Percentiles rank a stretch among this genome's conserved stretches.
These are phyloP conservation scores for Myocastor coypus DNA, from an alignment of 2,113 vertebrate genomes.

Conservation along the genomic window DNA sequence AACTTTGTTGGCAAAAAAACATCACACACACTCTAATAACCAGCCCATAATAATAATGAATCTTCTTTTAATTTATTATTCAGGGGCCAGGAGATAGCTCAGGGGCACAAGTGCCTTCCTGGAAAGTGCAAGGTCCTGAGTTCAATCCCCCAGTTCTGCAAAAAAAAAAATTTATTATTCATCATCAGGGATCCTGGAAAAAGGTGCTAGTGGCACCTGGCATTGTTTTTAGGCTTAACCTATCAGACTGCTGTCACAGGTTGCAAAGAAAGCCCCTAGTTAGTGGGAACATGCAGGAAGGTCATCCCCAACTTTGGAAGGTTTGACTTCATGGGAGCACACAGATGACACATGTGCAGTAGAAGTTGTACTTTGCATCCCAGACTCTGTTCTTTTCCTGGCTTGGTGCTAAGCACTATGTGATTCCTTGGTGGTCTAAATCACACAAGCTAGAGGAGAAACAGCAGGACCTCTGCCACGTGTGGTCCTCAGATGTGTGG, in stretches of 20 bases:
- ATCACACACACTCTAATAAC: not conserved
- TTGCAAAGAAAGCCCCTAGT: conserved; percentile 35
- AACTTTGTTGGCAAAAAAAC: conserved; percentile 21
- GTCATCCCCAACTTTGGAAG: not conserved
- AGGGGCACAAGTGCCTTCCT: too few species aligned
- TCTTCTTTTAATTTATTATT: conserved; percentile 41
- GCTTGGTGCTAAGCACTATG: not conserved
- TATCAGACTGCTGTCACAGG: not conserved
- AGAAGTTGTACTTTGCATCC: not conserved
- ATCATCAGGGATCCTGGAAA: not conserved
- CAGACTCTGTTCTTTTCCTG: not conserved
- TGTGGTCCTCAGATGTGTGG: not conserved
- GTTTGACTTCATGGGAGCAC: not conserved
- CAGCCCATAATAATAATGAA: not conserved
- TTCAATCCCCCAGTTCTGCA: too few species aligned
- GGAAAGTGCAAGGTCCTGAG: too few species aligned
- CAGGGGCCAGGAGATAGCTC: too few species aligned
- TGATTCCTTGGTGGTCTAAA: not conserved
- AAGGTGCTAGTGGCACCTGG: not conserved
- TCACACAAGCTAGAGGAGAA: not conserved
- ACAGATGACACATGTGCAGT: not conserved
- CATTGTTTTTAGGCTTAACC: not conserved
- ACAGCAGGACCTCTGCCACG: not conserved
- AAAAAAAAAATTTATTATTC: conserved; percentile 44
- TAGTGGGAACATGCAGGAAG: not conserved